These are phyloP conservation scores for Eupsilia transversa DNA, from an alignment of 2,888 invertebrate genomes.

Conservation along the genomic window DNA sequence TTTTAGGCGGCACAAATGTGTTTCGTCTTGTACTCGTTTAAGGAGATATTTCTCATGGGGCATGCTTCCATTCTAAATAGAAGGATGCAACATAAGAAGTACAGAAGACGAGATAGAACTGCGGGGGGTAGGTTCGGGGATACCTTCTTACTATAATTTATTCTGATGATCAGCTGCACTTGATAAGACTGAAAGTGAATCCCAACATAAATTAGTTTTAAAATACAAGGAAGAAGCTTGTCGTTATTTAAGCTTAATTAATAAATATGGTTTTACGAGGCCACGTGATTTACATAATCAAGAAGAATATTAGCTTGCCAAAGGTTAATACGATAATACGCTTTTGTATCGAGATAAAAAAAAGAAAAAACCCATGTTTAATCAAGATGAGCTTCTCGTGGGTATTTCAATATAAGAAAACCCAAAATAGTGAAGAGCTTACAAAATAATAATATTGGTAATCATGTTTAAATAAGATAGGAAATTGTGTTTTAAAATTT, in stretches of 20 bases:
- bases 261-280: conserved; percentile 18
- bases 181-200: background rate
- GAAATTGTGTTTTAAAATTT: background rate
- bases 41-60: no score
- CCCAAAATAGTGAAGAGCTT: background rate
- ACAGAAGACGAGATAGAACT: background rate
- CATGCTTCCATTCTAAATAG: no score
- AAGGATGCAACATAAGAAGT: no score
- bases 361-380: conserved; percentile 11
- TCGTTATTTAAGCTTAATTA: background rate
- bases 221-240: background rate
- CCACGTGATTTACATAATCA: conserved; percentile 22
- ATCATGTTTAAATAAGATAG: background rate
- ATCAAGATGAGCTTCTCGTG: background rate
- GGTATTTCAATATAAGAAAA: conserved; percentile 20
- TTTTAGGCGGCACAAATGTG: background rate
- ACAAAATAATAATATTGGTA: background rate
- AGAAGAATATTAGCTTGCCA: conserved; percentile 13
- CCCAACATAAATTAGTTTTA: background rate
- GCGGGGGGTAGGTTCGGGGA: background rate
- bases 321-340: conserved; percentile 29
- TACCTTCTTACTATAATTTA: background rate
- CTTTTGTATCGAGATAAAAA: conserved; percentile 15
- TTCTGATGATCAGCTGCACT: background rate
- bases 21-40: no score